Conservation (phyloP, 1,140 invertebrate genomes). For the Heterodera schachtii region DNA sequence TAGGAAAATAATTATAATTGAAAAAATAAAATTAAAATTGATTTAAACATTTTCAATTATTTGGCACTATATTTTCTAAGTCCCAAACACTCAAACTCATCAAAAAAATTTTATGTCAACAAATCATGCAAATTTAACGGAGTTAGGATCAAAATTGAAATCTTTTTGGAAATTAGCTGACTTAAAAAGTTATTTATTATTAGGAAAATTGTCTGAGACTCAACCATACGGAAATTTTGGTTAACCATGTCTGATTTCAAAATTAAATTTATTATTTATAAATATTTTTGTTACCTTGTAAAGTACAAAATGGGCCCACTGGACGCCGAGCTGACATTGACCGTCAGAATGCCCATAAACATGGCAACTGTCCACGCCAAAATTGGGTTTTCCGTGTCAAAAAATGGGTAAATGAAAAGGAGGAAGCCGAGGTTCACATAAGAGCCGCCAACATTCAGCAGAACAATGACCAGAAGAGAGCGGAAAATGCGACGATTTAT, state of each 20-base stretch:
- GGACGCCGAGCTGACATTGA: conserved; percentile 3
- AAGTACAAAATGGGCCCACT: neutral
- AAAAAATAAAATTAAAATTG: no score
- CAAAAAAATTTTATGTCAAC: no score
- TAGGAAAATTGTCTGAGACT: neutral
- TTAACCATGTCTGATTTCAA: neutral
- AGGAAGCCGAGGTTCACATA: neutral
- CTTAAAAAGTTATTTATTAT: no score
- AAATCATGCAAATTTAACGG: no score
- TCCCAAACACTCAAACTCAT: no score
- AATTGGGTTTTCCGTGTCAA: neutral
- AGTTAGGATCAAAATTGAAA: no score
- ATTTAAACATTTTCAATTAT: no score
- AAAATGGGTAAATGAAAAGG: conserved; percentile 3
- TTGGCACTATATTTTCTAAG: no score
- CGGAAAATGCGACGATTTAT: conserved; percentile 14
- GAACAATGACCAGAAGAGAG: conserved; percentile 10
- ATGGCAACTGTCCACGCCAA: neutral
- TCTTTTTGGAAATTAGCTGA: no score
- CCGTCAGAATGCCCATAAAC: neutral
- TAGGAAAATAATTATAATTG: no score
- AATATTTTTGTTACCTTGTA: conserved; percentile 9
- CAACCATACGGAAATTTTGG: neutral
- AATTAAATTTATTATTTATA: neutral
- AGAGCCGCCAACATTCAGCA: conserved; percentile 25